These are phyloP conservation scores for Syrmaticus mikado DNA, from an alignment of 2,113 vertebrate genomes.

Conservation along the genomic window DNA sequence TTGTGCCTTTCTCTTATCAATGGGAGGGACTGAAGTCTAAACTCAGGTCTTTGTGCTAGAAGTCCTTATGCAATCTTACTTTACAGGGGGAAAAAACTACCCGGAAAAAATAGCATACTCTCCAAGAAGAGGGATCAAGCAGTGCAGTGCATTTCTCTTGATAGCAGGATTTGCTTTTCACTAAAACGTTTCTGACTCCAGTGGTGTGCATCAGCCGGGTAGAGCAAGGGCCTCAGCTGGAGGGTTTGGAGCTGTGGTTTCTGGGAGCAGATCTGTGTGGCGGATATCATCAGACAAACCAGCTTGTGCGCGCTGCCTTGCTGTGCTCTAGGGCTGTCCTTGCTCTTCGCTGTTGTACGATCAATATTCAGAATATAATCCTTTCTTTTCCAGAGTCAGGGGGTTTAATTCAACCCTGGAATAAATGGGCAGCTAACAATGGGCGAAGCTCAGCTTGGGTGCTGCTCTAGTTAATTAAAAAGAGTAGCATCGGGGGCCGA, in stretches of 20 bases:
- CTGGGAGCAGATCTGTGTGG: background rate
- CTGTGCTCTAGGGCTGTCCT: background rate
- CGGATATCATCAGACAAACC: background rate
- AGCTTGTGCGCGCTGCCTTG: background rate
- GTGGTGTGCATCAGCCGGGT: background rate
- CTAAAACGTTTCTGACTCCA: background rate
- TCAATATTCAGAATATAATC: background rate
- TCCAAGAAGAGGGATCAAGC: background rate
- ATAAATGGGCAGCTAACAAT: conserved; percentile 25
- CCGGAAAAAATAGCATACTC: background rate
- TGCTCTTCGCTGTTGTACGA: background rate
- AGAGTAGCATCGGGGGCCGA: conserved; percentile 17
- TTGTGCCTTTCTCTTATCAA: background rate
- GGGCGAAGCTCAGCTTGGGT: conserved; percentile 39
- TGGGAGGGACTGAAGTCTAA: background rate
- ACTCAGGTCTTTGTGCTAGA: background rate
- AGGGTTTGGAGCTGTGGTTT: background rate
- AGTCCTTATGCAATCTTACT: background rate
- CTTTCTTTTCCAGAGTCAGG: background rate
- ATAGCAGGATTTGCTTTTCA: background rate
- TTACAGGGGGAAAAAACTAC: background rate
- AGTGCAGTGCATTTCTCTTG: background rate
- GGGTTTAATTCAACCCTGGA: conserved; percentile 25
- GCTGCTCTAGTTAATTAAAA: conserved; percentile 45
- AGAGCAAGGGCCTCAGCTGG: background rate